Evolutionary conservation across 2,888 invertebrate species (phyloP).

Genomic region (Allolobophora icterica): DNA sequence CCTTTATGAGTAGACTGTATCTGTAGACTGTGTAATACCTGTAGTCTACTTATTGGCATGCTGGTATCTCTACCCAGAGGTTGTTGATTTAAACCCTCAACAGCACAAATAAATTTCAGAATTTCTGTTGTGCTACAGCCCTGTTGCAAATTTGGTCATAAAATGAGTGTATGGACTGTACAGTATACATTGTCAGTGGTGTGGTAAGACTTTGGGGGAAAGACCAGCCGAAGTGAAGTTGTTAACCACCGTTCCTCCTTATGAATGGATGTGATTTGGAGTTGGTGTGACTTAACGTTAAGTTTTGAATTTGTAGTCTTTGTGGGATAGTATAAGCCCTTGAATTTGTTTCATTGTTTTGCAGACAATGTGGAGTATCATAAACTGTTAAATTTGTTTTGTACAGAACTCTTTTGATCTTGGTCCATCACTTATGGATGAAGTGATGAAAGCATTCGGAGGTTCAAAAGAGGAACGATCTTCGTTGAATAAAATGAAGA

Average conservation of each 20-base stretch:
- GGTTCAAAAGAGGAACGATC: not conserved
- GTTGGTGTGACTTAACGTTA: too few relatives aligned
- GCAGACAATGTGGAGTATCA: not conserved
- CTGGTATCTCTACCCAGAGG: too few relatives aligned
- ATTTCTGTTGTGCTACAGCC: not conserved
- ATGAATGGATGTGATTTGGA: too few relatives aligned
- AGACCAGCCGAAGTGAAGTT: too few relatives aligned
- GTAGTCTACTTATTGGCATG: not conserved
- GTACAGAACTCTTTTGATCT: constrained; percentile 23
- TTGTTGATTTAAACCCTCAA: not conserved
- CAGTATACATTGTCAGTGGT: too few relatives aligned
- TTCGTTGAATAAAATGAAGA: not conserved
- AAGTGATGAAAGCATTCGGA: constrained; percentile 30
- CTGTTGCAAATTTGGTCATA: too few relatives aligned
- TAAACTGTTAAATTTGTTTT: constrained; percentile 1
- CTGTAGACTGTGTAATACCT: not conserved
- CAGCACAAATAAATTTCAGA: not conserved
- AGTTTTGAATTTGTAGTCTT: not conserved
- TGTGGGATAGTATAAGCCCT: not conserved
- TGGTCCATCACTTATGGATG: constrained; percentile 32
- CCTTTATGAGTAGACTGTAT: not conserved
- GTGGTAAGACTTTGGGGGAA: too few relatives aligned
- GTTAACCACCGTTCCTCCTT: too few relatives aligned
- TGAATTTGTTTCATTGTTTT: not conserved
- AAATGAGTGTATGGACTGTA: too few relatives aligned